Evolutionary conservation across 2,888 invertebrate species (phyloP).

Genomic region (Melieria omissa): DNA sequence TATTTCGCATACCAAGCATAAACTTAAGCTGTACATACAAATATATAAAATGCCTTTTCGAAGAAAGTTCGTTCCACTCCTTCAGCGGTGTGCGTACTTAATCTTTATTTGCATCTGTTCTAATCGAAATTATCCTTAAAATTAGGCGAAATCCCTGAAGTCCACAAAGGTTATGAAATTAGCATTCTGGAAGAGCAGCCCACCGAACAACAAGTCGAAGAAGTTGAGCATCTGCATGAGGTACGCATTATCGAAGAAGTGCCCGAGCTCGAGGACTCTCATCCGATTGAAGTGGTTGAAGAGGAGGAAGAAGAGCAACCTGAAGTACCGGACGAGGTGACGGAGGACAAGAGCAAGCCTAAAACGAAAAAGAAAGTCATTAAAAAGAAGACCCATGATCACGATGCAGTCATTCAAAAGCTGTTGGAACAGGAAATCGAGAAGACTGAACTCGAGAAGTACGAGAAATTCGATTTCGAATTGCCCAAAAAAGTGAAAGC

Average conservation of each 20-base stretch:
- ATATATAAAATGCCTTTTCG: background rate
- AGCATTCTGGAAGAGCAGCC: conserved; percentile 62
- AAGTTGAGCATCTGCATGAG: conserved; percentile 54
- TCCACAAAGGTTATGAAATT: conserved; percentile 66
- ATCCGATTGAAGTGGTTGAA: conserved; percentile 57
- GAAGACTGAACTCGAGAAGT: conserved; percentile 67
- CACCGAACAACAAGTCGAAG: conserved; percentile 56
- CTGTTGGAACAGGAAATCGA: conserved; percentile 64
- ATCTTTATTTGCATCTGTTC: background rate
- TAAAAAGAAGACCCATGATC: conserved; percentile 62
- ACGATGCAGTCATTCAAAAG: conserved; percentile 62
- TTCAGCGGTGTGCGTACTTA: background rate
- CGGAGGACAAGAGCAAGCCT: conserved; percentile 51
- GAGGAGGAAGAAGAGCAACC: conserved; percentile 52
- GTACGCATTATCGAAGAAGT: conserved; percentile 58
- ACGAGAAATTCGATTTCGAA: conserved; percentile 67
- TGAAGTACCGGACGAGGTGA: conserved; percentile 34
- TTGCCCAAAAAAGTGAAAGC: conserved; percentile 59
- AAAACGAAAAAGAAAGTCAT: conserved; percentile 59
- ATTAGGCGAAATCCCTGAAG: conserved; percentile 46
- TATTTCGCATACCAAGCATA: background rate
- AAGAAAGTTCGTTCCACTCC: too few species aligned
- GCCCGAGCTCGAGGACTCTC: conserved; percentile 54
- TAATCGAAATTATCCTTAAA: conserved; percentile 19
- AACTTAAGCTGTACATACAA: background rate